A percentile compares a stretch with the other conserved stretches of the same genome.
These are phyloP conservation scores for Columba livia DNA, from an alignment of 2,113 vertebrate species.

Conservation along the genomic window DNA sequence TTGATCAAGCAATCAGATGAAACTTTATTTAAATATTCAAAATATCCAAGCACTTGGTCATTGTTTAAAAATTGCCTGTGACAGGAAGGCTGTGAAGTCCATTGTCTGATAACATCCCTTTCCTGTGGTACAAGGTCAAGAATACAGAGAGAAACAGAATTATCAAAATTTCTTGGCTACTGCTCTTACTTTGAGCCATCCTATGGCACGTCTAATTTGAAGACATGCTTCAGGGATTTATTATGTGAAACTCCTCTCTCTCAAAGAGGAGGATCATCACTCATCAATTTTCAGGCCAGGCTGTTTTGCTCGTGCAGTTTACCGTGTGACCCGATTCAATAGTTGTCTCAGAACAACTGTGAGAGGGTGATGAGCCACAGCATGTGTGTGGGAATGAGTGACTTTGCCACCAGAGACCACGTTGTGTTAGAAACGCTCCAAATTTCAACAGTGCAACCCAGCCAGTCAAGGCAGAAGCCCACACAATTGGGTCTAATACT, in stretches of 20 bases:
- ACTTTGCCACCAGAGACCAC: not conserved
- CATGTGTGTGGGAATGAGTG: not conserved
- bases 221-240: not conserved
- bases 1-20: not conserved
- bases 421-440: not conserved
- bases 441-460: not conserved
- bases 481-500: not conserved
- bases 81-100: conserved; percentile 12
- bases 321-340: accelerated
- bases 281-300: not conserved
- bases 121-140: not conserved
- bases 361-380: not conserved
- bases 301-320: not conserved
- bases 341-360: not conserved
- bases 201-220: not conserved
- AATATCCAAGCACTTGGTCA: not conserved
- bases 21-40: not conserved
- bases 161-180: not conserved
- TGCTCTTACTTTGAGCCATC: not conserved
- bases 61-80: not conserved
- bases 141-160: not conserved
- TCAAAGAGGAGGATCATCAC: not conserved
- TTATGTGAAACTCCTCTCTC: not conserved
- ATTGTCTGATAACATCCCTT: not conserved
- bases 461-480: not conserved